Percentiles rank a stretch among this genome's conserved stretches.
Evolutionary conservation across 2,888 invertebrate genomes (phyloP).

Genomic region (Aporophyla lueneburgensis): DNA sequence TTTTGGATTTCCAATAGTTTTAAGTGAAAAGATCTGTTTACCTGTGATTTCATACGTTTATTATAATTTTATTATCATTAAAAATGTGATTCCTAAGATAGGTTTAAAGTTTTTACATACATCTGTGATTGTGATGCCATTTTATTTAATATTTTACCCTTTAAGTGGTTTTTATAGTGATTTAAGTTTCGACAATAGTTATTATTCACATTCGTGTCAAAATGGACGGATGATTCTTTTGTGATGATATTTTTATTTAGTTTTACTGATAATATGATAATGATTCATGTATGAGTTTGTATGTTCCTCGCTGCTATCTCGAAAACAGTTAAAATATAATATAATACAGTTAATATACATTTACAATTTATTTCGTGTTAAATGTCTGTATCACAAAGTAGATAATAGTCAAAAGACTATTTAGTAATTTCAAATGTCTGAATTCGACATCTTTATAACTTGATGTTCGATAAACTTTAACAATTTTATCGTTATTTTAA

Average conservation of each 20-base stretch:
- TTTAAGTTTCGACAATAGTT: conserved; percentile 77
- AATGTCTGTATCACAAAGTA: conserved; percentile 18
- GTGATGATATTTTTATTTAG: conserved; percentile 73
- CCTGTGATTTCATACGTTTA: conserved; percentile 86
- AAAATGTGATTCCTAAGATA: conserved; percentile 82
- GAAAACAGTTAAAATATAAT: background rate
- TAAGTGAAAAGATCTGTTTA: conserved; percentile 83
- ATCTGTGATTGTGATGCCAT: conserved; percentile 89
- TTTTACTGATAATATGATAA: conserved; percentile 58
- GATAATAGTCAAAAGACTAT: background rate
- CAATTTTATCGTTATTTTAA: background rate
- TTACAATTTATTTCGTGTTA: conserved; percentile 22
- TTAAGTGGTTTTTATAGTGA: conserved; percentile 78
- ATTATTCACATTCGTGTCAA: conserved; percentile 60
- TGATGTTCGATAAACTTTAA: background rate
- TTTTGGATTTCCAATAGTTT: conserved; percentile 79
- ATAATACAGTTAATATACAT: too few species aligned
- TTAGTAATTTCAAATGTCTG: background rate
- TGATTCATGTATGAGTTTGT: conserved; percentile 61
- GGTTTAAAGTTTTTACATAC: conserved; percentile 82
- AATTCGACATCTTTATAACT: background rate
- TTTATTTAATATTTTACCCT: conserved; percentile 77
- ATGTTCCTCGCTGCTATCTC: conserved; percentile 8
- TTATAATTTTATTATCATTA: conserved; percentile 80
- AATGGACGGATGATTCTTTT: conserved; percentile 60